A percentile compares a stretch with the other conserved stretches of the same genome.
These are phyloP conservation scores for Apocheima hispidaria DNA, from an alignment of 2,888 invertebrate species.

Conservation along the genomic window DNA sequence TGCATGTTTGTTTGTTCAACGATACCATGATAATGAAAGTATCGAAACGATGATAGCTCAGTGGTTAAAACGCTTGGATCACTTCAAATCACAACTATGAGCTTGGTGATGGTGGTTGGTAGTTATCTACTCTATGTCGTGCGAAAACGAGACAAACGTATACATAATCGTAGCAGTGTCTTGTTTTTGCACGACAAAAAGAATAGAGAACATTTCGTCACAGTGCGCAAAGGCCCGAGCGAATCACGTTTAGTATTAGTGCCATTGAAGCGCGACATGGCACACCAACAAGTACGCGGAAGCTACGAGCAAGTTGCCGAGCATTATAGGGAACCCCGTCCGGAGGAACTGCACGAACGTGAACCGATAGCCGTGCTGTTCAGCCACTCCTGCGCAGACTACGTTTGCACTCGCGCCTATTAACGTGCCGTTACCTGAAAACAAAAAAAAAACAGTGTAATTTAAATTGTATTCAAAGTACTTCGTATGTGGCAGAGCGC, in stretches of 20 bases:
- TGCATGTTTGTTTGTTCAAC: no score
- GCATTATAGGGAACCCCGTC: slow-evolving; percentile 94
- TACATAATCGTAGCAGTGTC: no score
- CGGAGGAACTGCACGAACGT: slow-evolving; percentile 94
- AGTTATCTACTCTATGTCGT: no score
- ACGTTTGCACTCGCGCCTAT: slow-evolving; percentile 97
- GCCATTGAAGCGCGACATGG: slow-evolving; percentile 68
- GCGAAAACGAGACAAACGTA: no score
- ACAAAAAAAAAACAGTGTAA: slow-evolving; percentile 1
- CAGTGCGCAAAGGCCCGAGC: no score
- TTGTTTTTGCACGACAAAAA: no score
- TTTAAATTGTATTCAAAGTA: not conserved
- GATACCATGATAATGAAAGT: no score
- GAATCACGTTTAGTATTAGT: not conserved
- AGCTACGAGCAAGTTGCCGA: slow-evolving; percentile 89
- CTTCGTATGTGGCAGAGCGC: not conserved
- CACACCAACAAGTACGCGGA: slow-evolving; percentile 90
- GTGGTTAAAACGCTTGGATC: no score
- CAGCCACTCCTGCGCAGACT: slow-evolving; percentile 96
- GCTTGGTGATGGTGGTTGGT: no score
- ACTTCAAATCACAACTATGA: no score
- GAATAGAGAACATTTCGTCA: no score
- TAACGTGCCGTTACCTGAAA: slow-evolving; percentile 93
- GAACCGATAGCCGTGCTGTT: slow-evolving; percentile 96
- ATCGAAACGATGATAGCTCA: no score